Evolutionary conservation across 2,888 invertebrate genomes (phyloP), one percentile per base, ranked within the genome.

Genomic region (Cryptophagus acutangulus): DNA sequence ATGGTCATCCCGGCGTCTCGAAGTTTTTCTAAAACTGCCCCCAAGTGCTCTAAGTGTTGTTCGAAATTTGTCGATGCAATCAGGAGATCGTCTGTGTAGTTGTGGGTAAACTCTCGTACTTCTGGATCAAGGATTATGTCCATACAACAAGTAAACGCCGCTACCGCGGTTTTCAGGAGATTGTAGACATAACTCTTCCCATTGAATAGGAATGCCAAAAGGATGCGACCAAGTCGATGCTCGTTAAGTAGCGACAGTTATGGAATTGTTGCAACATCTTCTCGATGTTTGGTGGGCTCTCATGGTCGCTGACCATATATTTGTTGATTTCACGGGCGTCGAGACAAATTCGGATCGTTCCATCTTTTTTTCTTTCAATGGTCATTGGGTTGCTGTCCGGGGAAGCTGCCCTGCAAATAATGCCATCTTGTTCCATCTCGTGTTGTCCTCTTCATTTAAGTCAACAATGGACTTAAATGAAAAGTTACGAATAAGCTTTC

Each of bases 221-320:
- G 4, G 26, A 26, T 3, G 26, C 4, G 3, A n/a, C 3, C 3
- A 26, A n/a, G 26, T 26, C 26, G 12, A 26, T 9, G 8, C 34
- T 46, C 5, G 40, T 28, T 14, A 46, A 46, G 39, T 46, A 46
- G 36, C 41, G 41, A 9, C 40, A 46, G 24, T 46, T 42, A 8
- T 37, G 40, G 33, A 43, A 16, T 28, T 46, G 45, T 28, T 46
- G 40, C 12, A 46, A 25, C 9, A 46, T 46, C 8, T 46, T 40
- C 12, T 18, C 18, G 8, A 46, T 42, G 8, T 42, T 42, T 13
- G 42, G 42, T 3, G 33, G 20, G 2, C 28, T 17, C 17, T 28
- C 38, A 3, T 33, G 33, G 20, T 42, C 42, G 6, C 41, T 38
- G 10, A 42, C 34, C n/a, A 34, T 42, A 10, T 33, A 33, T 10